A percentile compares a stretch with the other conserved stretches of the same genome.
These are phyloP conservation scores for Poecilia gillii DNA, from an alignment of 2,797 vertebrate species.

Conservation along the genomic window DNA sequence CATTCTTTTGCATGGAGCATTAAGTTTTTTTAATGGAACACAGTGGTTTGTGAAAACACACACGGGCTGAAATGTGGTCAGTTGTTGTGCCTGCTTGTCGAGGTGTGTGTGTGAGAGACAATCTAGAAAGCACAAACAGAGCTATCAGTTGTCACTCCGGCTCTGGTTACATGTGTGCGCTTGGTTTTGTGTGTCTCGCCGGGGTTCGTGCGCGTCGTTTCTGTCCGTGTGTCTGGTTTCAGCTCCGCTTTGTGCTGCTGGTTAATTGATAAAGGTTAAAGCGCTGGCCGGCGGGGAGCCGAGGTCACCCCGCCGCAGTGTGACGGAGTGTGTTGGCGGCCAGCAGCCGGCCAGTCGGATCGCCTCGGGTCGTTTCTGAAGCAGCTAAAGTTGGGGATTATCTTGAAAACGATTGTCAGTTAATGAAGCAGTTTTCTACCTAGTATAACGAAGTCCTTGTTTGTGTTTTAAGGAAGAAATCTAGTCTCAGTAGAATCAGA, in stretches of 20 bases:
- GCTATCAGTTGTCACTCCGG: slow-evolving; percentile 71
- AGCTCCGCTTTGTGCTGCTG: slow-evolving; percentile 70
- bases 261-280: slow-evolving; percentile 81
- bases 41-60: slow-evolving; percentile 64
- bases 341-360: slow-evolving; percentile 11
- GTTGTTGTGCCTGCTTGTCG: slow-evolving; percentile 57
- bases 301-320: slow-evolving; percentile 47
- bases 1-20: slow-evolving; percentile 70
- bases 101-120: slow-evolving; percentile 39
- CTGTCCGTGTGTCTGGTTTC: slow-evolving; percentile 57
- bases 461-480: not conserved
- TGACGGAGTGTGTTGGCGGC: slow-evolving; percentile 3
- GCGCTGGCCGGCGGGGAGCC: slow-evolving; percentile 36
- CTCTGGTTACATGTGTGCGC: slow-evolving; percentile 60
- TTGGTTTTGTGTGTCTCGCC: slow-evolving; percentile 13
- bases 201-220: slow-evolving; percentile 21
- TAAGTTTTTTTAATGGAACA: slow-evolving; percentile 70
- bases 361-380: not conserved
- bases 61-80: slow-evolving; percentile 39
- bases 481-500: not conserved
- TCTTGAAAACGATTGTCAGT: not conserved
- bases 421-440: not conserved
- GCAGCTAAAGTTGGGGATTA: not conserved
- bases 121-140: slow-evolving; percentile 67
- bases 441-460: not conserved